phyloP scores from a whole-genome alignment of 2,888 invertebrate species.

The Amitus sp. region DNA sequence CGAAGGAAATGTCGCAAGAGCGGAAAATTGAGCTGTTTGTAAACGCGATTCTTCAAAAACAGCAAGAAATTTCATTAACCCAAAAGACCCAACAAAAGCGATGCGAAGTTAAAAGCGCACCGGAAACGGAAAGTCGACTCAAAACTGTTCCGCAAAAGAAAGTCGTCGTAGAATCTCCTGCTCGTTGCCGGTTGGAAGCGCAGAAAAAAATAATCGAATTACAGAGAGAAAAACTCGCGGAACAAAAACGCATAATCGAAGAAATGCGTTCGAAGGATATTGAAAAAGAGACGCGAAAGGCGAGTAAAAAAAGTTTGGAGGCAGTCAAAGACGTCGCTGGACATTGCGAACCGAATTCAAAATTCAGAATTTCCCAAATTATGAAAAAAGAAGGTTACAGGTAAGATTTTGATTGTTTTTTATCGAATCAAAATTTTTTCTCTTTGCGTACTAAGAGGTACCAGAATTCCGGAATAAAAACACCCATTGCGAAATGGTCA shows the following conservation, averaged over 20 bases:
- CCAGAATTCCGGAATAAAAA: too few species aligned
- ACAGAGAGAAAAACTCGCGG: conserved; percentile 76
- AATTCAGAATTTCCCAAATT: conserved; percentile 52
- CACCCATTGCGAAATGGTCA: too few species aligned
- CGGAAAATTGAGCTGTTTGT: conserved; percentile 57
- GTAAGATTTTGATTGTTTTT: too few species aligned
- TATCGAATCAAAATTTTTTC: too few species aligned
- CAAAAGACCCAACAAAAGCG: conserved; percentile 15
- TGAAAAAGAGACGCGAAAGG: conserved; percentile 69
- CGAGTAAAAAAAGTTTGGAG: conserved; percentile 68
- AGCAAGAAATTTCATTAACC: conserved; percentile 43
- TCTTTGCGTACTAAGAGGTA: too few species aligned
- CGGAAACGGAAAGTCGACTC: conserved; percentile 9
- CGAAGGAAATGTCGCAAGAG: conserved; percentile 47
- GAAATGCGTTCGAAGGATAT: conserved; percentile 78
- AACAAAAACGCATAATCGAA: conserved; percentile 79
- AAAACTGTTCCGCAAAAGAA: conserved; percentile 12
- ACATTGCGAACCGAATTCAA: conserved; percentile 56
- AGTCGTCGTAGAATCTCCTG: conserved; percentile 46
- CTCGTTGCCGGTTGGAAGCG: conserved; percentile 65
- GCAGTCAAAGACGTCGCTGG: conserved; percentile 71
- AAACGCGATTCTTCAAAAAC: conserved; percentile 52
- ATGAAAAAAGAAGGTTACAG: conserved; percentile 55
- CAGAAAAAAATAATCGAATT: conserved; percentile 79
- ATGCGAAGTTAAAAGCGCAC: conserved; percentile 18